These are phyloP conservation scores for Beroe ovata DNA, from an alignment of 37 sponge, comb jelly and placozoan genomes.

Conservation along the genomic window DNA sequence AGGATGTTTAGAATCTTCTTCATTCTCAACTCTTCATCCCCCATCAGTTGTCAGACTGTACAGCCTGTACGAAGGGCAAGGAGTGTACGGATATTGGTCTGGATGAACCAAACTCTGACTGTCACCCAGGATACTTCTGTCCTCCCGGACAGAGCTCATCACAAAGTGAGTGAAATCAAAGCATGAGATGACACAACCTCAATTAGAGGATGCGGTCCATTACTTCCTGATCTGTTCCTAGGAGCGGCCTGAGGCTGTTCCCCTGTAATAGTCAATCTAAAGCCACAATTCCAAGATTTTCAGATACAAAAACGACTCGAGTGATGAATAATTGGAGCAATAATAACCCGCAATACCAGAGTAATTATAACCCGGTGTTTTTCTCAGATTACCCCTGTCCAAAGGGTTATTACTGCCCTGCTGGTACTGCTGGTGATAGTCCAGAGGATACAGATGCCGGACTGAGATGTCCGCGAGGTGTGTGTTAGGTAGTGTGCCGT, in stretches of 20 bases:
- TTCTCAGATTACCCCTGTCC: slow-evolving; percentile 40
- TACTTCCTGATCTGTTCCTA: no score
- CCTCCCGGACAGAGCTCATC: slow-evolving; percentile 6
- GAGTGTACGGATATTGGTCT: slow-evolving; percentile 29
- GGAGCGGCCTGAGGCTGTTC: no score
- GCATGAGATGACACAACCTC: no score
- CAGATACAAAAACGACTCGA: no score
- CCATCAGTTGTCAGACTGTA: slow-evolving; percentile 8
- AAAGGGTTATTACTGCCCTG: slow-evolving; percentile 65
- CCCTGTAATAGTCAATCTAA: no score
- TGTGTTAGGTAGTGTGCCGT: no score
- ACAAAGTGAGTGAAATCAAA: slow-evolving; percentile 22
- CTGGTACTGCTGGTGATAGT: slow-evolving; percentile 42
- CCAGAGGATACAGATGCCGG: slow-evolving; percentile 5
- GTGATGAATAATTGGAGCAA: no score
- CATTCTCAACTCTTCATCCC: no score
- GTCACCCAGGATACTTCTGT: slow-evolving; percentile 68
- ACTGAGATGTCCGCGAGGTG: background rate
- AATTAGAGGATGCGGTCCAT: no score
- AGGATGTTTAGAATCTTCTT: no score
- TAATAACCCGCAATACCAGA: no score
- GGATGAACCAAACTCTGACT: background rate
- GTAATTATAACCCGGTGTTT: background rate
- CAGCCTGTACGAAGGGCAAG: slow-evolving; percentile 45
- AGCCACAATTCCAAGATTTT: no score